Base-by-base conservation (phyloP, 1,140 invertebrate genomes). In the Maniola jurtina region DNA sequence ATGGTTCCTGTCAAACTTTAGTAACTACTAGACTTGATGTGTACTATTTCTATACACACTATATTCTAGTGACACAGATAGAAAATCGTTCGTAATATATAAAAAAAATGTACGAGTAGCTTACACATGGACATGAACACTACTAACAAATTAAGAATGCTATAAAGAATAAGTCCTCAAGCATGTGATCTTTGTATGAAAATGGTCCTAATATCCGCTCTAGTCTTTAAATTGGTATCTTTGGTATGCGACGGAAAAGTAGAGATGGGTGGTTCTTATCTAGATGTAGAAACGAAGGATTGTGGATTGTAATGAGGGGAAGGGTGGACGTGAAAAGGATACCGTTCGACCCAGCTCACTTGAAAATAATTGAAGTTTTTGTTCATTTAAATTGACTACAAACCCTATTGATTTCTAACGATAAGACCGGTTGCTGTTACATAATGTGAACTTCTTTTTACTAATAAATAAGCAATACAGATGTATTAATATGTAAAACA, bases 281-380 rank as follows among this genome's bases (percentile, higher is more conserved):
- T 83, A 80, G 85, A 90, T 90, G 86, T 83, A 77, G 81, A 75
- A 86, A 76, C 64, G 71, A 77, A 84, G 80, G 76, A 84, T 83
- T 88, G 84, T 88, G 82, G 86, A 86, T 81, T 83, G 81, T 84
- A 88, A 87, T 83, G 75, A 82, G 79, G 78, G 83, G 84, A 85
- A 84, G 86, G 86, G 85, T 86, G 80, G 66, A 80, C 64, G 72
- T 84, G 81, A 86, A 86, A 89, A 81, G 80, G 80, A 88, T 88
- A 88, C 81, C 74, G 74, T 79, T 70, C 79, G 68, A 78, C 76
- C 76, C 77, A 61, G 70, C 72, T 83, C 81, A 84, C 85, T 90
- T 89, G 79, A 90, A 86, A 84, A 84, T 89, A 90, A 90, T 90
- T 88, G 81, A 88, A 88, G 81, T 88, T 86, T 88, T 88, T 88